phyloP scores from a whole-genome alignment of 2,888 invertebrate species.

The Protophormia terraenovae region DNA sequence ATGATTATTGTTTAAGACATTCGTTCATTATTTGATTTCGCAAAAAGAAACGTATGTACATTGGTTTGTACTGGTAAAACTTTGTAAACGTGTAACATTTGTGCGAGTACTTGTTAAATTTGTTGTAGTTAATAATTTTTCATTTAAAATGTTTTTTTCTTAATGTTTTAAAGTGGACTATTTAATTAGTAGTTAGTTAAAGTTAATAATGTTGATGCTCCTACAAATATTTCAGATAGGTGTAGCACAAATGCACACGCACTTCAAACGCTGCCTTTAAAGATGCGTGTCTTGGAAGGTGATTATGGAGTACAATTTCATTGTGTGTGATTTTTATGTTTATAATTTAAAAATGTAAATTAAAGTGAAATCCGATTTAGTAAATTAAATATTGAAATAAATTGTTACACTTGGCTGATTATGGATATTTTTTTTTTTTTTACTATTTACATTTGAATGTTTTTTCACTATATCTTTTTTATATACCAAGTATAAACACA shows the following conservation, averaged over 20 bases:
- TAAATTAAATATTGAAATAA: constrained; percentile 26
- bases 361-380: constrained; percentile 64
- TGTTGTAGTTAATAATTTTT: constrained; percentile 22
- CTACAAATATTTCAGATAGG: constrained; percentile 8
- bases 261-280: constrained; percentile 36
- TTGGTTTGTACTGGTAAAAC: constrained; percentile 29
- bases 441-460: constrained; percentile 27
- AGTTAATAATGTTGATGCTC: constrained; percentile 41
- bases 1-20: constrained; percentile 61
- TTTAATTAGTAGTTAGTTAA: constrained; percentile 56
- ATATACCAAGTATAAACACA: neutral
- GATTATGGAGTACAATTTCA: constrained; percentile 7
- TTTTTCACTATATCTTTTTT: constrained; percentile 25
- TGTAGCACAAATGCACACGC: constrained; percentile 55
- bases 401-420: constrained; percentile 55
- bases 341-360: constrained; percentile 61
- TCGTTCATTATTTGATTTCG: constrained; percentile 63
- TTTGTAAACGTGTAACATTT: neutral
- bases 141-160: neutral
- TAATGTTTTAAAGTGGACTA: constrained; percentile 46
- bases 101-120: constrained; percentile 44
- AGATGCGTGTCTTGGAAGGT: constrained; percentile 61
- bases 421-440: constrained; percentile 36
- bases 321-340: constrained; percentile 36
- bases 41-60: constrained; percentile 25